Evolutionary conservation across 2,797 vertebrate genomes (phyloP), one percentile per base, ranked within the genome.

Genomic region (Mus minutoides): DNA sequence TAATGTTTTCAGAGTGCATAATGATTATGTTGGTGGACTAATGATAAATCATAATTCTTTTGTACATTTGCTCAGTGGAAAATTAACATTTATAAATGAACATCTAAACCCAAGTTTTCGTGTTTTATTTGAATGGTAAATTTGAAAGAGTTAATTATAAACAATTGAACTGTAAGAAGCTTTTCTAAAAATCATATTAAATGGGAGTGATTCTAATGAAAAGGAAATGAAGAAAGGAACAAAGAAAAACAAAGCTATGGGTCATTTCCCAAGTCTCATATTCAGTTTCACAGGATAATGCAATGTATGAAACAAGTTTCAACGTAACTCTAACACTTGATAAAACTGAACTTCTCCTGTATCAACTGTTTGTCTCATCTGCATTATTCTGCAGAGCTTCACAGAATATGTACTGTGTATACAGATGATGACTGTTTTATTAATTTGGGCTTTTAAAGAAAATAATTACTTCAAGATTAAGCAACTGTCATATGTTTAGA

Each of bases 21-120:
- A 69, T 46, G 76, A 79, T 22, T 76, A 31, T 62, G 16, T 16
- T 91, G 21, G 75, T 73, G 24, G 29, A 94, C 79, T 91, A 0
- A 79, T 80, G 60, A 19, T 60, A 73, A 90, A 43, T 86, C 73
- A 49, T 49, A n/a, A 73, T 24, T 49, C 46, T 49, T 54, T 46
- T 90, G 75, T 92, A 62, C 86, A 37, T 85, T n/a, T 2, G 90
- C 76, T 69, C 17, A 92, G 29, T 37, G 34, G 21, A 24, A 77
- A n/a, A n/a, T n/a, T n/a, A n/a, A 92, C 80, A 31, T 90, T 89
- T 87, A 88, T 79, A 26, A 75, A 86, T n/a, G 54, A 77, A 85
- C 90, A 62, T 52, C 79, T 90, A 90, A 80, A 76, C 14, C 62
- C 40, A 78, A 91, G 75, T 80, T 71, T 9, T 88, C 4, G 37